Conservation (phyloP, 1,140 invertebrate genomes). For the Drosophila sturtevanti region DNA sequence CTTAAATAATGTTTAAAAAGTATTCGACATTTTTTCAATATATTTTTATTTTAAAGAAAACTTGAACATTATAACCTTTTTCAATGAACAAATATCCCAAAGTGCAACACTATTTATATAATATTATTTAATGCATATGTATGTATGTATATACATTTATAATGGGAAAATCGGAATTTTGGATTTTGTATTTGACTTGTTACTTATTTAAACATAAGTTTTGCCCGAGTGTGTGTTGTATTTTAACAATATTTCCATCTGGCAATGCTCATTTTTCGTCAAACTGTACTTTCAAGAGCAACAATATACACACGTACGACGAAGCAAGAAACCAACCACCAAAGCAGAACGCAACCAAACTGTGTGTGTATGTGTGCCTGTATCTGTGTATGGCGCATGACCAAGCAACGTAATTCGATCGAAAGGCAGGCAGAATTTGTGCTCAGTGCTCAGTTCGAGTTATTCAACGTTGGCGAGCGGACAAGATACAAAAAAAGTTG, state of each 20-base stretch:
- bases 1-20: too few species aligned
- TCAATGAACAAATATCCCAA: too few species aligned
- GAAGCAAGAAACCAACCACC: constrained; percentile 44
- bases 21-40: too few species aligned
- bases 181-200: not conserved
- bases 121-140: too few species aligned
- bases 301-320: constrained; percentile 14
- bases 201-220: not conserved
- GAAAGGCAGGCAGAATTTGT: constrained; percentile 53
- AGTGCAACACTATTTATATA: too few species aligned
- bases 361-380: constrained; percentile 20
- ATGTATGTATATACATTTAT: too few species aligned
- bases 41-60: too few species aligned
- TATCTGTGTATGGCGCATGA: constrained; percentile 56
- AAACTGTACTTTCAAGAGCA: constrained; percentile 77
- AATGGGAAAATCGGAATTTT: not conserved
- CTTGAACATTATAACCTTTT: too few species aligned
- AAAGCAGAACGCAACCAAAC: constrained; percentile 24
- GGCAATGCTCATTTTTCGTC: constrained; percentile 58
- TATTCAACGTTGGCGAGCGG: constrained; percentile 82
- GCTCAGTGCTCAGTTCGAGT: constrained; percentile 75
- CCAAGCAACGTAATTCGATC: constrained; percentile 79
- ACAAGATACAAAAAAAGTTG: constrained; percentile 60
- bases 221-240: not conserved
- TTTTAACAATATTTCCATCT: constrained; percentile 32